Evolutionary conservation across 2,888 invertebrate species (phyloP), one percentile per base, ranked within the genome.

Genomic region (Oxyscelio sp.): DNA sequence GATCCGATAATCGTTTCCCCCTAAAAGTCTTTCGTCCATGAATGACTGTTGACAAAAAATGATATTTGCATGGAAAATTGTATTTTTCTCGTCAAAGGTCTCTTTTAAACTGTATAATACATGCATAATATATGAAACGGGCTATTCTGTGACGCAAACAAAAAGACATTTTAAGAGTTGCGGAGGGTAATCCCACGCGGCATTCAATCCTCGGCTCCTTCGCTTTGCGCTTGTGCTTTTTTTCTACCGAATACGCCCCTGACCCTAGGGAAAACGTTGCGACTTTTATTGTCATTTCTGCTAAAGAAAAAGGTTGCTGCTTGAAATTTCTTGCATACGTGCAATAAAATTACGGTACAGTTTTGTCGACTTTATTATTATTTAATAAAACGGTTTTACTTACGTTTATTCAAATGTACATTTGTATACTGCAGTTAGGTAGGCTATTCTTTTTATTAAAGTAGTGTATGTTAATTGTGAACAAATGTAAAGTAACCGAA

Each of bases 61-160:
- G 58, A 58, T 31, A 70, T 70, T 70, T 70, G 70, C 56, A 58
- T 58, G 58, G 56, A 43, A 58, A 70, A 15, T 40, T 40, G 15
- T 15, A n/a, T n/a, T 34, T 34, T 21, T 21, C 9, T 17, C 13
- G 68, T 43, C 68, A 68, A 68, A 56, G 31, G 45, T 38, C 27
- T n/a, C 68, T 56, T 70, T 58, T 58, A 45, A 58, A 70, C 58
- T 70, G 45, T 58, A 58, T 70, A 70, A 48, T 70, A 58, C 43
- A 70, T 70, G 58, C 58, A 70, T 58, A 48, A 48, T 70, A 34
- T 22, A 70, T 58, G 38, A 22, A 15, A 59, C 40, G 21, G 19
- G 6, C 17, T 43, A 17, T 19, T 13, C 19, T 19, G 17, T 19
- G 43, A 22, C 27, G 19, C 48, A 50, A 59, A 71, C 59, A 59